A percentile compares a stretch with the other conserved stretches of the same genome.
Conservation (phyloP, 2,113 vertebrate genomes). For the Podarcis raffonei region DNA sequence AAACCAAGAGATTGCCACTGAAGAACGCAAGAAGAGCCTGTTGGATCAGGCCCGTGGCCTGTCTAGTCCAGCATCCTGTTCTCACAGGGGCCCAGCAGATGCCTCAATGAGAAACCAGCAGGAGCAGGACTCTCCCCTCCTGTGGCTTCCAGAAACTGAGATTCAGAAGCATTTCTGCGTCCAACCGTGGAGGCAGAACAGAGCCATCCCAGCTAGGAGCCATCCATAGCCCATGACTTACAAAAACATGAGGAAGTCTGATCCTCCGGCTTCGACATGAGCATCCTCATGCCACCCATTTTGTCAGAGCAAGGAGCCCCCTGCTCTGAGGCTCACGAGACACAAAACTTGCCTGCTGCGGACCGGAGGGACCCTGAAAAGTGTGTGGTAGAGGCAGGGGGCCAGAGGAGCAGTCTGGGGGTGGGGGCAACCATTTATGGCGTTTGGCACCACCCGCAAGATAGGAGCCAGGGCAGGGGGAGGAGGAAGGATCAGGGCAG, state of each 20-base stretch:
- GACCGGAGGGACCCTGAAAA: neutral
- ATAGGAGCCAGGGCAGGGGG: neutral
- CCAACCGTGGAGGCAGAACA: neutral
- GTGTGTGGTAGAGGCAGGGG: neutral
- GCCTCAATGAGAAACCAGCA: no score
- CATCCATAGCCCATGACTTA: no score
- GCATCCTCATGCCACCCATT: neutral
- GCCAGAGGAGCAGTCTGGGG: no score
- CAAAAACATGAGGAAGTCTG: neutral
- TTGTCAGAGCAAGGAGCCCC: neutral
- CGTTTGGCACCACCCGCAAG: neutral
- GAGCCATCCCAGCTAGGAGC: neutral
- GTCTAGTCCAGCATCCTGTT: no score
- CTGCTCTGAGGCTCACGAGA: neutral
- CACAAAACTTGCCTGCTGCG: neutral
- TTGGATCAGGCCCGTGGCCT: no score
- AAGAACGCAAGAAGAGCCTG: neutral
- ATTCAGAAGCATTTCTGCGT: no score
- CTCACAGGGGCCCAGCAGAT: no score
- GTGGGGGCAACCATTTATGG: no score
- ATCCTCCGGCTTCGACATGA: neutral
- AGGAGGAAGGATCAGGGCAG: neutral
- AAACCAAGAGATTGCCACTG: neutral
- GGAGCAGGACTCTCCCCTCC: no score
- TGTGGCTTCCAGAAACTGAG: no score